These are phyloP conservation scores for Tamias sibiricus DNA, from an alignment of 2,113 vertebrate species.

Conservation along the genomic window DNA sequence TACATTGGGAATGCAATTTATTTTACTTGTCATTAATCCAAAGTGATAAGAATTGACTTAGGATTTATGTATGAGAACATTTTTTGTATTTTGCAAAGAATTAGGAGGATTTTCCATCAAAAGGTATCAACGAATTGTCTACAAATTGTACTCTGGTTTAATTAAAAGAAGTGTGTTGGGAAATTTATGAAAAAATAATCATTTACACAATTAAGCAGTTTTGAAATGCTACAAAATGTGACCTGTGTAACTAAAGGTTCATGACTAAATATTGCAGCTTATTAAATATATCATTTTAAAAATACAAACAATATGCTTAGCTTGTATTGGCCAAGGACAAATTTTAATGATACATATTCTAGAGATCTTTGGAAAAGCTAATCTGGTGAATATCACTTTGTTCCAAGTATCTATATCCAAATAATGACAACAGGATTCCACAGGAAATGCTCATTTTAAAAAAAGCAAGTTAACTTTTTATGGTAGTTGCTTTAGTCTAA, in stretches of 20 bases:
- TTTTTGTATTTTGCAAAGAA: not conserved
- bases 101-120: not conserved
- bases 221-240: not conserved
- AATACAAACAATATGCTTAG: not conserved
- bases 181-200: constrained; percentile 7
- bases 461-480: not conserved
- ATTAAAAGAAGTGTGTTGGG: not conserved
- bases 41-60: not conserved
- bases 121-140: not conserved
- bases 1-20: not conserved
- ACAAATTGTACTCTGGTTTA: not conserved
- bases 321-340: not conserved
- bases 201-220: not conserved
- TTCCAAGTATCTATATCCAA: not conserved
- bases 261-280: not conserved
- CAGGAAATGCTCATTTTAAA: not conserved
- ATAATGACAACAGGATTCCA: not conserved
- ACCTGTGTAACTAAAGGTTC: constrained; percentile 36
- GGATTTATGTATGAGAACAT: not conserved
- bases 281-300: not conserved
- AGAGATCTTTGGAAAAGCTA: not conserved
- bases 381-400: not conserved
- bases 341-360: not conserved
- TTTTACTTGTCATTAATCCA: constrained; percentile 9
- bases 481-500: not conserved